A percentile compares a stretch with the other conserved stretches of the same genome.
These are phyloP conservation scores for Oostethus manadensis DNA, from an alignment of 2,113 vertebrate genomes.

Conservation along the genomic window DNA sequence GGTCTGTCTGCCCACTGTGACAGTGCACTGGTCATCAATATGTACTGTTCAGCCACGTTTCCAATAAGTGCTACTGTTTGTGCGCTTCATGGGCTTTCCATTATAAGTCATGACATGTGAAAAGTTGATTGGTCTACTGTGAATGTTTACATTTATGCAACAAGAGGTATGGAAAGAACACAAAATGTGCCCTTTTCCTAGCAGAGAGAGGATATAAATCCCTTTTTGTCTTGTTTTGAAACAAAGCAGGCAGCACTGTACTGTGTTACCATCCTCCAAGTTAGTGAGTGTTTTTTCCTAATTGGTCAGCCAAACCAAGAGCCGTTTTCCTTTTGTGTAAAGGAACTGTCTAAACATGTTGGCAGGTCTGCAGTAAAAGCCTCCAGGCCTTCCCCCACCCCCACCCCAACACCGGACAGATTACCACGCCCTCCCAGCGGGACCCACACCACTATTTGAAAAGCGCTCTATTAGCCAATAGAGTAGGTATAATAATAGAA, in stretches of 20 bases:
- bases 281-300: not conserved
- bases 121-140: not conserved
- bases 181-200: not conserved
- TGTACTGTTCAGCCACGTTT: constrained; percentile 21
- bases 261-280: too few relatives aligned
- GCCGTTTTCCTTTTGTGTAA: too few relatives aligned
- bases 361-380: too few relatives aligned
- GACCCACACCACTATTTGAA: too few relatives aligned
- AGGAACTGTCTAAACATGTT: too few relatives aligned
- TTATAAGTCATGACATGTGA: not conserved
- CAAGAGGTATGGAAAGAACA: not conserved
- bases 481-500: too few relatives aligned
- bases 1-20: constrained; percentile 42
- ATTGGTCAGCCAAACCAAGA: not conserved
- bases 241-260: too few relatives aligned
- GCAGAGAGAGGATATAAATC: not conserved
- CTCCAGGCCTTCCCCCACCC: too few relatives aligned
- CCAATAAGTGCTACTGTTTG: not conserved
- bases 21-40: constrained; percentile 44
- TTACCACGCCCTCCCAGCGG: too few relatives aligned
- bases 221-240: not conserved
- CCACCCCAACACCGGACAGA: too few relatives aligned
- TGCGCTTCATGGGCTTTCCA: not conserved
- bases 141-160: not conserved
- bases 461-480: too few relatives aligned